Evolutionary conservation across 2,888 invertebrate species (phyloP), one percentile per base, ranked within the genome.

Genomic region (Himalopsyche tibetana): DNA sequence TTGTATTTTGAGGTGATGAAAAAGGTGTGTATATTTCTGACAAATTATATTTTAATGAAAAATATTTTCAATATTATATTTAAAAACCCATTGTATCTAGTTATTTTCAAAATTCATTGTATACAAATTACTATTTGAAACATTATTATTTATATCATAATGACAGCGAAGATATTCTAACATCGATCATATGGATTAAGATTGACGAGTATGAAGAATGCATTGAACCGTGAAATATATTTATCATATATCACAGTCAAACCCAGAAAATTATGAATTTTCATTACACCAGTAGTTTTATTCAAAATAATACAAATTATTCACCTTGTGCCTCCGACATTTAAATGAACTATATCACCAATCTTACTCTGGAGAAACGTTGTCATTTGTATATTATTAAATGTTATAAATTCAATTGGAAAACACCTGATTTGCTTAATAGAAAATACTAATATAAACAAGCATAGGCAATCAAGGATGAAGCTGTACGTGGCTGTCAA

Each of bases 291-390:
- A 51, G 15, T 15, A 5, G 15, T 74, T 36, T 74, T 12, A 74
- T 74, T 28, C 84, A 85, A 84, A 87, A 86, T 74, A 36, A 36
- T 28, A 15, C 38, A 87, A 83, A 87, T 82, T 81, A 90, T 91
- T 92, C 94, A 98, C 98, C 96, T 96, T 90, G 97, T 97, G 88
- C 99, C 99, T 87, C 99, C 99, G 89, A 99, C 98, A 93, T 99
- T 99, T 89, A 99, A 94, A 92, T 98, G 97, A 87, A 99, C 96
- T 89, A 99, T 98, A 74, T 87, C 88, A 40, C 88, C 87, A 36
- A 87, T 86, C 55, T 88, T 88, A 74, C 84, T 87, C 80, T 87
- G 88, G 79, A 84, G 87, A 83, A 85, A 87, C 11, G 84, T 81
- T 74, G 86, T 80, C 88, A 87, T 87, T 28, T 81, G 82, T 82